Evolutionary conservation across 2,888 invertebrate species (phyloP).

Genomic region (Dione vanillae): DNA sequence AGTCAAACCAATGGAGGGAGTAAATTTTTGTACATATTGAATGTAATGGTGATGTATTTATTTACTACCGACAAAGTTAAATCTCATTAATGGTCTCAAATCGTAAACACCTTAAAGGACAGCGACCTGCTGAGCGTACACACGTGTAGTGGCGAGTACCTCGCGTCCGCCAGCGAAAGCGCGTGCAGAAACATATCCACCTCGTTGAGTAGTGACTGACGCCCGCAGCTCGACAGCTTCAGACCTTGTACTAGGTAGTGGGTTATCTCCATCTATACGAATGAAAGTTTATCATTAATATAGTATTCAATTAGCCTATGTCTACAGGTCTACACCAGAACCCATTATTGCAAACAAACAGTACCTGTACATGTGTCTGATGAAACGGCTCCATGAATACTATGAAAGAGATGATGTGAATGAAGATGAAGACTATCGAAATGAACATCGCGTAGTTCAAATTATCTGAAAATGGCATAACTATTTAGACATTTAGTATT

Average conservation of each 20-base stretch:
- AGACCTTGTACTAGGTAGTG: background rate
- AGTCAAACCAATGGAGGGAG: too few relatives aligned
- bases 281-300: background rate
- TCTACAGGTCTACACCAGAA: background rate
- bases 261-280: background rate
- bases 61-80: too few relatives aligned
- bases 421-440: background rate
- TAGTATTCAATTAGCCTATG: background rate
- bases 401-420: background rate
- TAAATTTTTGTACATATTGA: too few relatives aligned
- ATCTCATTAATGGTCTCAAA: too few relatives aligned
- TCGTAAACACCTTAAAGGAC: background rate
- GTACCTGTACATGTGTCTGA: background rate
- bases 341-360: background rate
- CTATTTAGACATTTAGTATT: background rate
- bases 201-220: background rate
- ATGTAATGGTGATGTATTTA: too few relatives aligned
- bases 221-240: background rate
- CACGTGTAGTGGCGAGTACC: background rate
- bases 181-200: background rate
- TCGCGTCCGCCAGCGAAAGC: conserved; percentile 1
- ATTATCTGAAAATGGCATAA: background rate
- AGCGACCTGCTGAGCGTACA: background rate
- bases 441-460: background rate
- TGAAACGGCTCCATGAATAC: conserved; percentile 4